A percentile compares a stretch with the other conserved stretches of the same genome.
Conservation (phyloP, 2,113 vertebrate genomes). For the Trochalopteron elliotii region DNA sequence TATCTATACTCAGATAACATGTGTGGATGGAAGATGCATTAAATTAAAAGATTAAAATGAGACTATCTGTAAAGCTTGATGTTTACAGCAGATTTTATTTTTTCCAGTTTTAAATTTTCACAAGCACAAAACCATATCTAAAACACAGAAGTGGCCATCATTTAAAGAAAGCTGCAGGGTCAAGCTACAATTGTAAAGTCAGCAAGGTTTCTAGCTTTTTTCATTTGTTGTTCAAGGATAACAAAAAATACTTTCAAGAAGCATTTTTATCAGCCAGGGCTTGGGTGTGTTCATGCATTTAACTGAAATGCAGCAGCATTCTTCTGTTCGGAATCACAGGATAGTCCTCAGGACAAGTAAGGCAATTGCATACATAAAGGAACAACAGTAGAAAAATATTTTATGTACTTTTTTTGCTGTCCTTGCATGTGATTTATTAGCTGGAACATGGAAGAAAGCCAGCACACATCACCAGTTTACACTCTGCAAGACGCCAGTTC, state of each 20-base stretch:
- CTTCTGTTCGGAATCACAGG: not conserved
- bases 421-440: constrained; percentile 12
- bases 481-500: not conserved
- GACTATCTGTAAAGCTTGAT: not conserved
- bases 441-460: not conserved
- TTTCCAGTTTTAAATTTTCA: not conserved
- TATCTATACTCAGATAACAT: not conserved
- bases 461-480: constrained; percentile 1
- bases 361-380: not conserved
- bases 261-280: not conserved
- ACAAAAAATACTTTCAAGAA: not conserved
- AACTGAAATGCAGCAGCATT: not conserved
- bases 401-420: constrained; percentile 16
- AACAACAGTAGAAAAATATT: constrained; percentile 15
- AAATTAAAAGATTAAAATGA: not conserved
- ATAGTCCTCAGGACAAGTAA: not conserved
- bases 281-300: not conserved
- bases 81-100: not conserved
- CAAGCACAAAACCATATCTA: not conserved
- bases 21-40: not conserved
- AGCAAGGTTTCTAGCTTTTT: not conserved
- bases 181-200: not conserved
- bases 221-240: not conserved
- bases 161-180: not conserved
- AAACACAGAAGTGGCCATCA: not conserved